Evolutionary conservation across 2,888 invertebrate species (phyloP), one percentile per base, ranked within the genome.

Genomic region (Monopis laevigella): DNA sequence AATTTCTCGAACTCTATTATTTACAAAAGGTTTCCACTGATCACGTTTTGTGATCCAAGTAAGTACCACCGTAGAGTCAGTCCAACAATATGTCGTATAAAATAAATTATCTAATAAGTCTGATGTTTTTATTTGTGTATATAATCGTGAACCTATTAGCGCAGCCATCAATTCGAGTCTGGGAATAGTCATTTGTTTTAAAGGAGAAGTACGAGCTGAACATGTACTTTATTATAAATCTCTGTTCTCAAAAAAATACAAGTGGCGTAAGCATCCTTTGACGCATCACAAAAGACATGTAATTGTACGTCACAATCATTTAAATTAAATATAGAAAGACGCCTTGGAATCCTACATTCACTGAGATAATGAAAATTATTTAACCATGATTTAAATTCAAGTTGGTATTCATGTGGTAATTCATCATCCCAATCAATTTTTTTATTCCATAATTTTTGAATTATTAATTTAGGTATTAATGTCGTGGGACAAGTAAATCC

Each of bases 401-500:
- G 14, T 7, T 11, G 3, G 2, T 14, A 27, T 8, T 26, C 14
- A 5, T 26, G 4, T 10, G 39, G 27, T 4, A 39, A 11, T 13
- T 26, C 39, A n/a, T 45, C 39, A 16, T 48, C 48, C 45, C 46
- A 48, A 2, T 3, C 21, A 12, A 44, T 7, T 14, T 45, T 45
- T 6, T 14, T 19, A 7, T 2, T 7, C 46, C 48, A 48, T 10
- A 34, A 19, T 12, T 39, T 42, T 19, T 48, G 48, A 8, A 48
- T n/a, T 13, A 46, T 29, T 24, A 46, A n/a, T 18, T 46, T 48
- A 5, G 48, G 48, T 1, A 48, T 17, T 2, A 48, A 18, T 1
- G 48, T 46, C 1, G 30, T 36, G 0, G 48, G 46, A 17, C 42
- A 45, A 6, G 11, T 12, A 8, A 44, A 2, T 7, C 48, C 48